Percentiles rank a stretch among this genome's conserved stretches.
Evolutionary conservation across 30 jellyfish, hydroid and myxozoan species (phyloP).

Genomic region (Aurelia aurita complex sp. Pacific): DNA sequence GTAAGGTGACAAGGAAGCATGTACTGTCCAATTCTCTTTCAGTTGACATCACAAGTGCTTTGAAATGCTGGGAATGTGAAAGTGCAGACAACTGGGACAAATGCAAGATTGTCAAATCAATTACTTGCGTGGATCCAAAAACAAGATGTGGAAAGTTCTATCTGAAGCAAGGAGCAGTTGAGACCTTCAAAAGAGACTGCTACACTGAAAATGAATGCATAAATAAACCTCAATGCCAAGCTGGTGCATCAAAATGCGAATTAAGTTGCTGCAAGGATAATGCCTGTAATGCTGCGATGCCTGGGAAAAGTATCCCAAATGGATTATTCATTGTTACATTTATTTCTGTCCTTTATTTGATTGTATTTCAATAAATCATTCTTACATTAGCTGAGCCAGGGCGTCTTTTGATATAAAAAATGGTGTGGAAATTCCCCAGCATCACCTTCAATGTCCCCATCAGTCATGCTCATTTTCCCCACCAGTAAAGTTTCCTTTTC

Average conservation of each 20-base stretch:
- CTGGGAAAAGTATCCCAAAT: too few species aligned
- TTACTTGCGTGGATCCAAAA: constrained; percentile 53
- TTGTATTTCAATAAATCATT: too few species aligned
- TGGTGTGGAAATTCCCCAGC: too few species aligned
- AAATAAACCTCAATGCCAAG: constrained; percentile 54
- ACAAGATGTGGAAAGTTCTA: constrained; percentile 80
- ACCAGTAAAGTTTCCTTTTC: too few species aligned
- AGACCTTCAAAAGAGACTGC: constrained; percentile 76
- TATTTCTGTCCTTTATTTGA: too few species aligned
- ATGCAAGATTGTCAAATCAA: constrained; percentile 40
- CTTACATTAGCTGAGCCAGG: too few species aligned
- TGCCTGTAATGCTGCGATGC: constrained; percentile 55
- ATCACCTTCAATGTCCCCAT: too few species aligned
- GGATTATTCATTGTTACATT: too few species aligned
- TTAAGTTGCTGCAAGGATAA: constrained; percentile 65
- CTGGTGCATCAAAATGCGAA: constrained; percentile 47
- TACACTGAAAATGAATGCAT: constrained; percentile 69
- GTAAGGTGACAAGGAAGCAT: too few species aligned
- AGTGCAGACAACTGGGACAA: constrained; percentile 68
- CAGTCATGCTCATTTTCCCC: too few species aligned
- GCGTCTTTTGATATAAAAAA: too few species aligned
- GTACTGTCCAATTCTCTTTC: background rate
- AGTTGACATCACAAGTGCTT: constrained; percentile 21
- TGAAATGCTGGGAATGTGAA: constrained; percentile 77
- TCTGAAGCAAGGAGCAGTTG: constrained; percentile 75